Evolutionary conservation across 1,140 invertebrate genomes (phyloP).

Genomic region (Heliothis subflexa): DNA sequence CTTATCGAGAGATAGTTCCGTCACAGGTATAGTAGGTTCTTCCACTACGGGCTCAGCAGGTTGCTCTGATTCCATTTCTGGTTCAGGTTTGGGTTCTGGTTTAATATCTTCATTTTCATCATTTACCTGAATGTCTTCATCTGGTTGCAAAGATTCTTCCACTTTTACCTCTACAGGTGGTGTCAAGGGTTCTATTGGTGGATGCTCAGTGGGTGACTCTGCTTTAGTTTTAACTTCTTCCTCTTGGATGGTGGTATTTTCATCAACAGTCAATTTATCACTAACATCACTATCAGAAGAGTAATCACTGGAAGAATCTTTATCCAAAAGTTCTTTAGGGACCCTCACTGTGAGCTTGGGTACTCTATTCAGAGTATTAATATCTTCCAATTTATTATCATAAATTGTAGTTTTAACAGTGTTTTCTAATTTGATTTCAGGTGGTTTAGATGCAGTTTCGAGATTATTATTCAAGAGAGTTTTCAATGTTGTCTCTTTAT

Average conservation of each 20-base stretch:
- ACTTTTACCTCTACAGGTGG: conserved; percentile 31
- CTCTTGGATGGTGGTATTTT: conserved; percentile 60
- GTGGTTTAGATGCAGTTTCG: conserved; percentile 58
- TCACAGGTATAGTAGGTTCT: conserved; percentile 84
- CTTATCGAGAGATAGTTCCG: conserved; percentile 91
- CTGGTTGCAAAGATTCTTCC: conserved; percentile 41
- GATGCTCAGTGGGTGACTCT: conserved; percentile 8
- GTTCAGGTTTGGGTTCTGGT: conserved; percentile 65
- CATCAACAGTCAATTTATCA: conserved; percentile 86
- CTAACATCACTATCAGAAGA: conserved; percentile 87
- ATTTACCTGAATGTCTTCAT: conserved; percentile 60
- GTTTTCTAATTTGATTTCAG: conserved; percentile 71
- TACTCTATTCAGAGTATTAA: conserved; percentile 82
- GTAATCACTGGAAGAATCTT: conserved; percentile 85
- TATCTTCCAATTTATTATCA: conserved; percentile 80
- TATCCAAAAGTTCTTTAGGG: conserved; percentile 83
- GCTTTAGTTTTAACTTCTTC: conserved; percentile 53
- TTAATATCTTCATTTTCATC: conserved; percentile 56
- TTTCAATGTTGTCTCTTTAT: conserved; percentile 74
- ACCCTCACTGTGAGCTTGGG: conserved; percentile 84
- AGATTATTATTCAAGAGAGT: conserved; percentile 78
- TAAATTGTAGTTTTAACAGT: conserved; percentile 80
- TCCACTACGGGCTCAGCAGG: conserved; percentile 68
- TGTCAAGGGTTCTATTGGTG: conserved; percentile 23
- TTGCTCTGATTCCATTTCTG: conserved; percentile 59